Percentiles rank a stretch among this genome's conserved stretches.
These are phyloP conservation scores for Drosophila ercepeae DNA, from an alignment of 1,140 invertebrate species.

Conservation along the genomic window DNA sequence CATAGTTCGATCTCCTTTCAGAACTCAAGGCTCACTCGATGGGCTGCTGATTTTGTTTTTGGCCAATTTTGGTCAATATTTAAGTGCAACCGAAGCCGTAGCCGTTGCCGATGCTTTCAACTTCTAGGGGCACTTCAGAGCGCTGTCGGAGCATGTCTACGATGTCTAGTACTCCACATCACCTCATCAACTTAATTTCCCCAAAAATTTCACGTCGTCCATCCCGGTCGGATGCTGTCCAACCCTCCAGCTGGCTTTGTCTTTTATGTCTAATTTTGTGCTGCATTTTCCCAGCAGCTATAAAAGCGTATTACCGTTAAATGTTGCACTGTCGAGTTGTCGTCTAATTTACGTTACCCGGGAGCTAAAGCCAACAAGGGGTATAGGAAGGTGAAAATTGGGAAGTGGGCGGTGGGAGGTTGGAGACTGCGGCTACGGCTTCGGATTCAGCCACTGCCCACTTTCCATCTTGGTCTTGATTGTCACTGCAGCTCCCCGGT, in stretches of 20 bases:
- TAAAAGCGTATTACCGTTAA: conserved; percentile 82
- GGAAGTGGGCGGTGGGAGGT: conserved; percentile 10
- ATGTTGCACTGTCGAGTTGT: conserved; percentile 71
- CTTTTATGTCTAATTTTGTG: conserved; percentile 78
- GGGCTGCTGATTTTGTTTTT: conserved; percentile 86
- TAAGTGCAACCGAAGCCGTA: conserved; percentile 52
- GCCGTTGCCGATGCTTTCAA: conserved; percentile 16
- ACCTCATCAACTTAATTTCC: conserved; percentile 78
- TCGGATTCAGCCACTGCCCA: conserved; percentile 52
- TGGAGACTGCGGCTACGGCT: conserved; percentile 3
- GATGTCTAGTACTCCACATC: conserved; percentile 28
- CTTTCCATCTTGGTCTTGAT: conserved; percentile 79
- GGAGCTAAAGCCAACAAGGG: conserved; percentile 21
- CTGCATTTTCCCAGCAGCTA: conserved; percentile 77
- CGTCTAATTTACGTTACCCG: conserved; percentile 80
- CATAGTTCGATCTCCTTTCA: conserved; percentile 25
- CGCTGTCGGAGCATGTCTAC: conserved; percentile 14
- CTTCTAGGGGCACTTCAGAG: conserved; percentile 28
- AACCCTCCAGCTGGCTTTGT: conserved; percentile 29
- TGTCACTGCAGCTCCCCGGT: conserved; percentile 67
- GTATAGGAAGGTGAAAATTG: conserved; percentile 4
- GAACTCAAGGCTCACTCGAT: conserved; percentile 35
- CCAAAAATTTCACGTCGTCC: conserved; percentile 63
- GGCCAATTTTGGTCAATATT: conserved; percentile 84
- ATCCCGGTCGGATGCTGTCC: background rate